Conservation (phyloP, 2,113 vertebrate species). For the Pachypanchax playfairii region DNA sequence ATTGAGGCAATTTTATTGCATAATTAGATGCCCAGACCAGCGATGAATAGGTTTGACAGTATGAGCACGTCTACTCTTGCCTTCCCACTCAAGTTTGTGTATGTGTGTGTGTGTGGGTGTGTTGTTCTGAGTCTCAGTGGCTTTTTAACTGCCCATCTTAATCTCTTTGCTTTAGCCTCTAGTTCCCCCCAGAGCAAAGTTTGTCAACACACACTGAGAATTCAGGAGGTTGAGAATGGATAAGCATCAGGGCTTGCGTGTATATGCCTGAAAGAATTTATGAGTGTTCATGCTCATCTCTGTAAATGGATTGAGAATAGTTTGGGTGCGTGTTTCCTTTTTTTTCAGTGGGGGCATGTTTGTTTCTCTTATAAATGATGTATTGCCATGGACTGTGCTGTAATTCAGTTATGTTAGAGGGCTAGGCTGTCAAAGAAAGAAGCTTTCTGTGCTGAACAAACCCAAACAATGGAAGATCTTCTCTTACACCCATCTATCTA, state of each 20-base stretch:
- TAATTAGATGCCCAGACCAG: constrained; percentile 67
- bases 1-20: constrained; percentile 67
- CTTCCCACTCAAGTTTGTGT: constrained; percentile 57
- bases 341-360: constrained; percentile 48
- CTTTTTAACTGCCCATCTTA: constrained; percentile 63
- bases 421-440: constrained; percentile 30
- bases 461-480: constrained; percentile 39
- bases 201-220: constrained; percentile 56
- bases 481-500: constrained; percentile 35
- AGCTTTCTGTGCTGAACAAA: constrained; percentile 22
- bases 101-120: constrained; percentile 47
- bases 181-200: constrained; percentile 61
- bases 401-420: constrained; percentile 67
- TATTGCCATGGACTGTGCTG: constrained; percentile 65
- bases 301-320: constrained; percentile 38
- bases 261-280: constrained; percentile 27
- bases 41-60: constrained; percentile 74
- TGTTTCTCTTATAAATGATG: constrained; percentile 67
- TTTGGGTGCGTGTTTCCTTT: constrained; percentile 35
- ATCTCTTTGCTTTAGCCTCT: constrained; percentile 61
- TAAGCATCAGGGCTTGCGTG: constrained; percentile 32
- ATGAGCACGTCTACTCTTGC: constrained; percentile 71
- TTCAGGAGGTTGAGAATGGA: constrained; percentile 54
- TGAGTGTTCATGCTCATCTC: constrained; percentile 21
- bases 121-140: constrained; percentile 51